phyloP scores from a whole-genome alignment of 2,113 vertebrate species.

The Numida meleagris region DNA sequence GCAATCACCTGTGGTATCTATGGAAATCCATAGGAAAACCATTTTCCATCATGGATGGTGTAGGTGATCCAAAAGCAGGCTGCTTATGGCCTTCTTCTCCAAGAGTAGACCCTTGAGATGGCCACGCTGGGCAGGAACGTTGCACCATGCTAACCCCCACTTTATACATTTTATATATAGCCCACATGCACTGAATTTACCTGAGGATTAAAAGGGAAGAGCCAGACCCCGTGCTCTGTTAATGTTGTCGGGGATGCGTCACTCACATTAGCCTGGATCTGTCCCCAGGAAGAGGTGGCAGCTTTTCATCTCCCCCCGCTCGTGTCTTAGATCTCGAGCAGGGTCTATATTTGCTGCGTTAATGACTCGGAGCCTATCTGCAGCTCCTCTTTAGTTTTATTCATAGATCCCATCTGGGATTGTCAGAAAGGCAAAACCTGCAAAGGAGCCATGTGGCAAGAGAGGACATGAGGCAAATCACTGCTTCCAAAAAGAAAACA shows the following conservation, averaged over 20 bases:
- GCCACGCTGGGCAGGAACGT: neutral
- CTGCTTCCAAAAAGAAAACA: constrained; percentile 20
- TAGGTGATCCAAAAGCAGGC: accelerated
- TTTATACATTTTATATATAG: neutral
- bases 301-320: neutral
- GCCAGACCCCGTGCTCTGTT: neutral
- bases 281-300: neutral
- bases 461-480: constrained; percentile 46
- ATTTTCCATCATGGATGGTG: neutral
- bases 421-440: constrained; percentile 62
- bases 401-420: constrained; percentile 69
- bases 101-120: neutral
- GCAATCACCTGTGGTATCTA: accelerated
- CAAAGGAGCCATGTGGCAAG: constrained; percentile 46
- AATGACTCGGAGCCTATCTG: constrained; percentile 66
- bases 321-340: constrained; percentile 15
- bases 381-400: constrained; percentile 64
- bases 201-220: neutral
- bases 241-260: accelerated
- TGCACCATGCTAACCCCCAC: neutral
- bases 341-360: constrained; percentile 56
- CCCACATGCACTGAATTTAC: neutral
- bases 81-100: neutral
- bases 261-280: neutral
- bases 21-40: neutral